Evolutionary conservation across 2,113 vertebrate genomes (phyloP), one percentile per base, ranked within the genome.

Genomic region (Sander vitreus): DNA sequence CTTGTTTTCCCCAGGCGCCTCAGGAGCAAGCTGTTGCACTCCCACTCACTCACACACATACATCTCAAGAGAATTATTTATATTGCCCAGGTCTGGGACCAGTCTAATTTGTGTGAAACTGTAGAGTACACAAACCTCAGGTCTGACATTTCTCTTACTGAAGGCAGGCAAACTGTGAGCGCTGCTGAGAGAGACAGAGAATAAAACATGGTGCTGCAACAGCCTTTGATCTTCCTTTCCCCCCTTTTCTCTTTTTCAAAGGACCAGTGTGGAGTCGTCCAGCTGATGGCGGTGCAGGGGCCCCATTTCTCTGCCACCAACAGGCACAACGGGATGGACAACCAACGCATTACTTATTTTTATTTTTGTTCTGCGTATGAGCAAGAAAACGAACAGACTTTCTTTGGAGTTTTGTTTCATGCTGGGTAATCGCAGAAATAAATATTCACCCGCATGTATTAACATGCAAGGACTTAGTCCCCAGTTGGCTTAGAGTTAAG

Each of bases 201-300:
- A 94, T 93, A 93, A 93, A 93, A 94, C 92, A 93, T 93, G 89
- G 71, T 15, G 76, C 82, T 73, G 89, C 83, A 68, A 30, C 50
- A 66, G 65, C 86, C 90, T 92, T 93, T 93, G 89, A 93, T 94
- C 89, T 84, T 60, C 80, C 78, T 68, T 86, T 81, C 84, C 65
- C 81, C 85, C 47, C 75, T 87, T 88, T 89, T 88, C 75, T 89
- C 58, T 81, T 72, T 90, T 92, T 92, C 89, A 92, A 91, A 93
- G 88, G 68, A 85, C 53, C 88, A 75, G 81, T 18, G 86, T 84
- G 84, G 83, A 76, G 81, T n/a, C 74, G 67, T 85, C 76, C 85
- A 73, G 83, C 64, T 76, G 83, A 88, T 72, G 80, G 36, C 23
- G 11, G 71, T 58, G 85, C 60, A 10, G 70, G 76, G 58, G 48